These are phyloP conservation scores for Propithecus perrieri DNA, from an alignment of 2,797 vertebrate species.

Conservation along the genomic window DNA sequence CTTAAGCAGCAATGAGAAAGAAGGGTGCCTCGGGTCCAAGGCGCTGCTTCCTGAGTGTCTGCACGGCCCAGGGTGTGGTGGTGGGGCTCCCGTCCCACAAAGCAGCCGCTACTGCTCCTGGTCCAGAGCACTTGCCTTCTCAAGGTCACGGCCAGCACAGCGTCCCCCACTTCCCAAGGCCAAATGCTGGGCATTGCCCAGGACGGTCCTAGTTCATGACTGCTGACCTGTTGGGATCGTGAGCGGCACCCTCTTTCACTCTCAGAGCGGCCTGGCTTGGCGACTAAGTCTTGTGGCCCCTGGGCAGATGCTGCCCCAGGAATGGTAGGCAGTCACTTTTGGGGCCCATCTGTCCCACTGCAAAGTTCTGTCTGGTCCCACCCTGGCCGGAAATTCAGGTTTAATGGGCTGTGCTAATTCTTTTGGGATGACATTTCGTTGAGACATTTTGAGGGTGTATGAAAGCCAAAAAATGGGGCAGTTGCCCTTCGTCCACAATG, in stretches of 20 bases:
- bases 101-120: background rate
- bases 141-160: background rate
- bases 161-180: background rate
- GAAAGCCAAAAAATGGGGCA: conserved; percentile 29
- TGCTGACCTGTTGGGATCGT: accelerated
- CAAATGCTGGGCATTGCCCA: background rate
- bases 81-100: background rate
- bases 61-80: background rate
- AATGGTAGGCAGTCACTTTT: background rate
- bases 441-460: background rate
- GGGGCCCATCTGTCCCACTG: background rate
- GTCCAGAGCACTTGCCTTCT: background rate
- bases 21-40: background rate
- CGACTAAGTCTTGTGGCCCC: background rate
- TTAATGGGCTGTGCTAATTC: background rate
- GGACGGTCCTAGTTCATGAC: background rate
- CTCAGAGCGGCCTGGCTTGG: background rate
- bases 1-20: background rate
- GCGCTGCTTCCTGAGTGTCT: background rate
- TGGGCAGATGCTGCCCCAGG: background rate
- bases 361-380: background rate
- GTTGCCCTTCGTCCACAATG: conserved; percentile 22
- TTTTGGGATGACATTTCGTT: background rate
- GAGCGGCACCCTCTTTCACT: accelerated
- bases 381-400: background rate